Base-by-base conservation (phyloP, 2,797 vertebrate species). In the Threskiornis aethiopicus region DNA sequence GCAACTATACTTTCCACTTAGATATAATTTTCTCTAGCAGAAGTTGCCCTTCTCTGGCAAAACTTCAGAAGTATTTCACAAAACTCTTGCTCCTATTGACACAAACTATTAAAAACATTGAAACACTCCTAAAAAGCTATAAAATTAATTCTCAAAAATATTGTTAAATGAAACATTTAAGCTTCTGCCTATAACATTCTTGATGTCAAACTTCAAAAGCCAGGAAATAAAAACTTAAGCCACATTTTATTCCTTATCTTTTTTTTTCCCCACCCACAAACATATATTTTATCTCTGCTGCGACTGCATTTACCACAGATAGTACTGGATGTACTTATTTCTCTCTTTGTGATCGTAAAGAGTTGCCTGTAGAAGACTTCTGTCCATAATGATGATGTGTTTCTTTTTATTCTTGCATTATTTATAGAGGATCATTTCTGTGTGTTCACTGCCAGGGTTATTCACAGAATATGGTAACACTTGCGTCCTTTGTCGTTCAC, bases 31-130 rank as follows among this genome's bases (percentile, higher is more conserved):
- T 91, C 59, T 71, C n/a, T 57, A 13, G 80, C 75, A 93, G 71
- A 91, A 92, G 52, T 90, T 95, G 55, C 71, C 35, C 70, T 55
- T 95, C 46, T 95, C 61, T 59, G 79, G 65, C 83, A 95, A 90
- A 93, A 89, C 61, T 81, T 95, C 61, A 85, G 71, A 83, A 94
- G 20, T 83, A 8, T 82, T 93, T 90, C 77, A 79, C 58, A 82
- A 75, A 84, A 18, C 49, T 82, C 62, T 94, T 10, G 0, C 13
- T 84, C 11, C 49, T 85, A 16, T 71, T 67, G 59, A 67, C 67
- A 62, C 29, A 65, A 85, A 65, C 49, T 80, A 37, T 64, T 71
- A 29, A 87, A 87, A 93, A 73, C 35, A 39, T 73, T 52, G 59
- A 85, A 91, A 80, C 16, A 31, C 16, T 80, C 29, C 55, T 67